Percentiles rank a stretch among this genome's conserved stretches.
These are phyloP conservation scores for Apostichopus californicus DNA, from an alignment of 35 echinoderm and acorn worm species.

Conservation along the genomic window DNA sequence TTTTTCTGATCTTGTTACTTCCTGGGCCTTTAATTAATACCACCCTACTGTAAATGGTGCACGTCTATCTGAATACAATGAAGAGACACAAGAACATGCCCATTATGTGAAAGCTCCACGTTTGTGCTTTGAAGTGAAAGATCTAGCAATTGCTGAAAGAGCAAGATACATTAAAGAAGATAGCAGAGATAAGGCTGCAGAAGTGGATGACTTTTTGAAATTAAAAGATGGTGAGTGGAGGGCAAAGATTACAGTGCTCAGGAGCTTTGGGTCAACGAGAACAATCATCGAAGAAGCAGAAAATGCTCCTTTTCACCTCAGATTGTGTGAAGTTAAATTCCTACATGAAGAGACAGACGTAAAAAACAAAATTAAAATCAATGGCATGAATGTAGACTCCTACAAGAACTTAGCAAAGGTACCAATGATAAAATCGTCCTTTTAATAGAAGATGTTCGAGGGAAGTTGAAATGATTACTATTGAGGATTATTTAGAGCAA, in stretches of 20 bases:
- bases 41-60: too few relatives aligned
- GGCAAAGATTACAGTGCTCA: conserved; percentile 33
- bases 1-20: too few relatives aligned
- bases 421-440: background rate
- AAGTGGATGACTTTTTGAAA: conserved; percentile 59
- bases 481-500: conserved; percentile 13
- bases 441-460: conserved; percentile 7
- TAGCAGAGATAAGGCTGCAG: background rate
- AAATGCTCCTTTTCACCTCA: conserved; percentile 37
- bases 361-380: background rate
- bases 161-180: conserved; percentile 1
- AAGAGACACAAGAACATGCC: conserved; percentile 43
- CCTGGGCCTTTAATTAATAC: too few relatives aligned
- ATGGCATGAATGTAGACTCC: conserved; percentile 30
- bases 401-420: conserved; percentile 28
- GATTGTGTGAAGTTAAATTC: conserved; percentile 47
- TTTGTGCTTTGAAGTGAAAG: conserved; percentile 49
- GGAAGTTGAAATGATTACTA: conserved; percentile 39
- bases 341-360: conserved; percentile 9
- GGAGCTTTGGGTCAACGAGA: conserved; percentile 22
- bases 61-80: conserved; percentile 34
- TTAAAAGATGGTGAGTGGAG: conserved; percentile 44
- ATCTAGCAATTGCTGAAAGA: conserved; percentile 38
- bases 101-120: conserved; percentile 25
- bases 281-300: conserved; percentile 13